Conservation (phyloP, 2,113 vertebrate genomes). For the Dicrurus megarhynchus region DNA sequence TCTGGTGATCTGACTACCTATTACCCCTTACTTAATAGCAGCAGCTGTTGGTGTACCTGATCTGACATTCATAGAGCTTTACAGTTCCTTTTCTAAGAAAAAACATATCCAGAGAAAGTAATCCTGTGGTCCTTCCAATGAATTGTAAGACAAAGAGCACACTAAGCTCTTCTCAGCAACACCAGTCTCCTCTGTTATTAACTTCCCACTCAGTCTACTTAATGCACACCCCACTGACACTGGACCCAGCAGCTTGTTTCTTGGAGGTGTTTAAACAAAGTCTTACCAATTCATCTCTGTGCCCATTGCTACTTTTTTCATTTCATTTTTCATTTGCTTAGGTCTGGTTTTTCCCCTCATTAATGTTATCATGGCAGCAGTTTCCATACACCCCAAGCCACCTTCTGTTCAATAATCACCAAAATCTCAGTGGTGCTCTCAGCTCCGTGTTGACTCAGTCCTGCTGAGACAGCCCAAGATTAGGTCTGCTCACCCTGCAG, state of each 20-base stretch:
- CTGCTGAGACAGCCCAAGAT: neutral
- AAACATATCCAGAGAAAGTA: neutral
- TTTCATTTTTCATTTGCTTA: conserved; percentile 9
- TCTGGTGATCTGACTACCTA: neutral
- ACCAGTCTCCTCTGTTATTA: neutral
- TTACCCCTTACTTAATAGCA: neutral
- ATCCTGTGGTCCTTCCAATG: neutral
- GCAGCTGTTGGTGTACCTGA: neutral
- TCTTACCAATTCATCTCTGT: neutral
- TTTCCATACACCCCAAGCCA: neutral
- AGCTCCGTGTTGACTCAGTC: neutral
- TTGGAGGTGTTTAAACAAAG: neutral
- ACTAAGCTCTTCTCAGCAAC: neutral
- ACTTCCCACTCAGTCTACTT: conserved; percentile 13
- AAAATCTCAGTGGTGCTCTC: neutral
- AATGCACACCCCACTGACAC: neutral
- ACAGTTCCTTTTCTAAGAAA: neutral
- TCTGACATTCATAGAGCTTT: neutral
- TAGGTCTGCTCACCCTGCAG: neutral
- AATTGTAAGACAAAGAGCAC: neutral
- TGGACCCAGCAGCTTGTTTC: neutral
- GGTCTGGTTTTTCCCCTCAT: neutral
- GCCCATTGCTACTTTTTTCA: neutral
- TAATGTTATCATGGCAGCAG: neutral
- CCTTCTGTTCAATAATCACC: neutral